Evolutionary conservation across 2,888 invertebrate species (phyloP).

Genomic region (Melangyna quadrimaculata): DNA sequence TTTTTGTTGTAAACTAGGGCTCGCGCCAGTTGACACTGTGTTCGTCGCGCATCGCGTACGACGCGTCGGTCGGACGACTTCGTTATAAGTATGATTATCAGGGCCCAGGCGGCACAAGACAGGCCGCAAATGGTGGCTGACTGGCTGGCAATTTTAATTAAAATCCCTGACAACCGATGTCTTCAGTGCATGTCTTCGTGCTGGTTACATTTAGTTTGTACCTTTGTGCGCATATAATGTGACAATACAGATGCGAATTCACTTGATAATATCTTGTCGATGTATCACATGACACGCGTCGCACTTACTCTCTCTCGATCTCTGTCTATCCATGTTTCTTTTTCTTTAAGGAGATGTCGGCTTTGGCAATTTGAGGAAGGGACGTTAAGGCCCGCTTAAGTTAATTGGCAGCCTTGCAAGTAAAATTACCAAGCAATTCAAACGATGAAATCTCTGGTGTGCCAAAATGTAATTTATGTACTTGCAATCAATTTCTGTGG

Average conservation of each 20-base stretch:
- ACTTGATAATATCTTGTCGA: constrained; percentile 61
- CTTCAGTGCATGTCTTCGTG: constrained; percentile 43
- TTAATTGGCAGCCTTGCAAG: constrained; percentile 66
- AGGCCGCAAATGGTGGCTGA: constrained; percentile 50
- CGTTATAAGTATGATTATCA: too few species aligned
- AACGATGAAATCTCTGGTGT: constrained; percentile 53
- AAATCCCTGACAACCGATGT: constrained; percentile 60
- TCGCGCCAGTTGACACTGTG: constrained; percentile 64
- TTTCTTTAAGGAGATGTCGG: neutral
- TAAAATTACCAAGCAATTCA: constrained; percentile 63
- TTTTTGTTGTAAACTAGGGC: constrained; percentile 68
- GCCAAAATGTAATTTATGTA: constrained; percentile 69
- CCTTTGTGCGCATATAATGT: constrained; percentile 5
- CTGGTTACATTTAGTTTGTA: neutral
- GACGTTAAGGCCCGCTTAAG: constrained; percentile 27
- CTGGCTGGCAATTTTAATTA: constrained; percentile 68
- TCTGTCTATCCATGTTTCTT: neutral
- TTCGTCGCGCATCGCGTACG: neutral
- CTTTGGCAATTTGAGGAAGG: neutral
- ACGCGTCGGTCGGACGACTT: neutral
- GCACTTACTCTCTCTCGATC: constrained; percentile 51
- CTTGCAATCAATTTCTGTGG: constrained; percentile 60
- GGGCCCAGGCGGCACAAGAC: neutral
- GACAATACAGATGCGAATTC: constrained; percentile 44
- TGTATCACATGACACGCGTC: constrained; percentile 71